Percentiles rank a stretch among this genome's conserved stretches.
These are phyloP conservation scores for Bombus sibiricus DNA, from an alignment of 1,140 invertebrate species.

Conservation along the genomic window DNA sequence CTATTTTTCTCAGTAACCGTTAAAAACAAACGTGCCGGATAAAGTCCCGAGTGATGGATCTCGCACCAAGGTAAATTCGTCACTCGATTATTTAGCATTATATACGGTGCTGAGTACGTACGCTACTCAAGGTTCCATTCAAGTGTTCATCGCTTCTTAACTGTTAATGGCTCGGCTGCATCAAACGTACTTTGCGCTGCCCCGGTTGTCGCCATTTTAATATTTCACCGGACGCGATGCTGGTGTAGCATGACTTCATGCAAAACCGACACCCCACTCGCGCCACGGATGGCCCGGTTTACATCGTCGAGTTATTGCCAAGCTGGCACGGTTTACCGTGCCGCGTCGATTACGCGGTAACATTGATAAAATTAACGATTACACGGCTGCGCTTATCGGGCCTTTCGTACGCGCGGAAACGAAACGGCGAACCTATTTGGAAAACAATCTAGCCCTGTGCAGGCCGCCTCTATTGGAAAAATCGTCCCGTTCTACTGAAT, in stretches of 20 bases:
- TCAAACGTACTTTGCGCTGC: conserved; percentile 38
- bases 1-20: not conserved
- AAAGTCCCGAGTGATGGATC: not conserved
- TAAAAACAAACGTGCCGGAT: not conserved
- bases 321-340: conserved; percentile 57
- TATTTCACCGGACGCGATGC: conserved; percentile 47
- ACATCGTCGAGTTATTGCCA: conserved; percentile 63
- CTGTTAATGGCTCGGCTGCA: conserved; percentile 28
- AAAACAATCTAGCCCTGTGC: not conserved
- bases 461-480: not conserved
- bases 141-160: not conserved
- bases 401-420: not conserved
- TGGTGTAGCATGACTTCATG: conserved; percentile 23
- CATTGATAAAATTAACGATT: conserved; percentile 69
- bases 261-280: conserved; percentile 50
- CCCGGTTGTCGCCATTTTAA: conserved; percentile 42
- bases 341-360: conserved; percentile 63
- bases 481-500: not conserved
- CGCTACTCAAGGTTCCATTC: not conserved
- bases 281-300: conserved; percentile 44
- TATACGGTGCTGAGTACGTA: not conserved
- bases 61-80: not conserved
- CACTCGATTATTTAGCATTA: not conserved
- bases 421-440: not conserved
- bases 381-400: conserved; percentile 15